Evolutionary conservation across 2,113 vertebrate species (phyloP).

Genomic region (Nannospalax galili): DNA sequence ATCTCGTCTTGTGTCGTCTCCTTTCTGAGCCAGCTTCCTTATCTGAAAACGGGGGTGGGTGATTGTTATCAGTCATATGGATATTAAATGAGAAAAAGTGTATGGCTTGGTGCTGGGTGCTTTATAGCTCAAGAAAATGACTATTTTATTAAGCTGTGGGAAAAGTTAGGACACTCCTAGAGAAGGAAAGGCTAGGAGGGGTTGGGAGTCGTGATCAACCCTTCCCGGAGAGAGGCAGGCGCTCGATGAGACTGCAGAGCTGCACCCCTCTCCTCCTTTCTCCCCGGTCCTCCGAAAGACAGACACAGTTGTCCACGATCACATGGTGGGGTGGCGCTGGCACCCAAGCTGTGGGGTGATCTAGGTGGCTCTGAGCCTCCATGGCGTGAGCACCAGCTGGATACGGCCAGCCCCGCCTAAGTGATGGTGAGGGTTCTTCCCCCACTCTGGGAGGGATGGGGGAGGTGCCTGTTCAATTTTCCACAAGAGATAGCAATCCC

Average conservation of each 20-base stretch:
- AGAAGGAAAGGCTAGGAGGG: neutral
- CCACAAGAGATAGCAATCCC: neutral
- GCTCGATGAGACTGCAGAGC: fast-evolving
- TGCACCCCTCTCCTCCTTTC: neutral
- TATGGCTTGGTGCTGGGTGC: fast-evolving
- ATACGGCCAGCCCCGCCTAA: too few species aligned
- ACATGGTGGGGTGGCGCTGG: neutral
- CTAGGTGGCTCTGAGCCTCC: neutral
- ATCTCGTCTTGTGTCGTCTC: too few species aligned
- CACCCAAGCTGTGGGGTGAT: fast-evolving
- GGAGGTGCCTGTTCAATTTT: neutral
- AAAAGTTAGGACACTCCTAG: neutral
- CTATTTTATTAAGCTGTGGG: neutral
- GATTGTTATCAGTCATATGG: neutral
- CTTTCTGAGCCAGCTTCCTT: neutral
- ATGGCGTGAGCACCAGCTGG: too few species aligned
- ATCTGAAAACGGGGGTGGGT: neutral
- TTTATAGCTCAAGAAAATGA: fast-evolving
- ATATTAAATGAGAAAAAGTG: neutral
- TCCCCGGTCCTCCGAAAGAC: neutral
- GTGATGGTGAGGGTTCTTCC: neutral
- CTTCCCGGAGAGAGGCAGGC: neutral
- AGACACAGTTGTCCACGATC: neutral
- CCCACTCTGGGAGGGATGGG: neutral
- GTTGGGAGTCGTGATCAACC: neutral